These are phyloP conservation scores for Hemibagrus wyckioides DNA, from an alignment of 2,113 vertebrate species.

Conservation along the genomic window DNA sequence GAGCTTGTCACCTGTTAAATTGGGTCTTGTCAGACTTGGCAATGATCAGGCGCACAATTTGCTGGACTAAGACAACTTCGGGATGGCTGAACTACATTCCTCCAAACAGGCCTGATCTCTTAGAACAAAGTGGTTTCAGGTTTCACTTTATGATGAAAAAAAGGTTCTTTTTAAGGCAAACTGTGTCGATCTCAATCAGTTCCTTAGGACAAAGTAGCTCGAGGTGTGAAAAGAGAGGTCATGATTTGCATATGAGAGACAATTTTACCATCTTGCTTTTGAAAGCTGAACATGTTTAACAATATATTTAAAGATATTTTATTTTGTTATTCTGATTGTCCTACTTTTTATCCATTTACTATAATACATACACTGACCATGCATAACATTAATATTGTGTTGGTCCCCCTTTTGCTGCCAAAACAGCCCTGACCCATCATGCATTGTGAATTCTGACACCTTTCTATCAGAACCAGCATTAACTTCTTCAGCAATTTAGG, in stretches of 20 bases:
- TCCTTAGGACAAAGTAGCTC: not conserved
- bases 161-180: constrained; percentile 16
- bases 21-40: not conserved
- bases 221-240: not conserved
- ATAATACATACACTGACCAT: too few species aligned
- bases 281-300: not conserved
- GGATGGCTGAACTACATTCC: constrained; percentile 45
- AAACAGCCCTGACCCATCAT: too few species aligned
- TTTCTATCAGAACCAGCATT: too few species aligned
- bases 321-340: not conserved
- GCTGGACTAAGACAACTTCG: not conserved
- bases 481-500: too few species aligned
- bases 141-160: constrained; percentile 18
- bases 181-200: not conserved
- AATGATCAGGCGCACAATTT: not conserved
- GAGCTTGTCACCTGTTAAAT: not conserved
- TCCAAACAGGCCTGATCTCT: constrained; percentile 24
- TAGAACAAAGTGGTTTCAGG: constrained; percentile 33
- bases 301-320: not conserved
- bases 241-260: not conserved
- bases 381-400: too few species aligned
- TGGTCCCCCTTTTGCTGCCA: too few species aligned
- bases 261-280: not conserved
- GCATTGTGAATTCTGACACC: too few species aligned
- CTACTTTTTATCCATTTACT: not conserved